These are phyloP conservation scores for Cylas formicarius DNA, from an alignment of 1,140 invertebrate species.

Conservation along the genomic window DNA sequence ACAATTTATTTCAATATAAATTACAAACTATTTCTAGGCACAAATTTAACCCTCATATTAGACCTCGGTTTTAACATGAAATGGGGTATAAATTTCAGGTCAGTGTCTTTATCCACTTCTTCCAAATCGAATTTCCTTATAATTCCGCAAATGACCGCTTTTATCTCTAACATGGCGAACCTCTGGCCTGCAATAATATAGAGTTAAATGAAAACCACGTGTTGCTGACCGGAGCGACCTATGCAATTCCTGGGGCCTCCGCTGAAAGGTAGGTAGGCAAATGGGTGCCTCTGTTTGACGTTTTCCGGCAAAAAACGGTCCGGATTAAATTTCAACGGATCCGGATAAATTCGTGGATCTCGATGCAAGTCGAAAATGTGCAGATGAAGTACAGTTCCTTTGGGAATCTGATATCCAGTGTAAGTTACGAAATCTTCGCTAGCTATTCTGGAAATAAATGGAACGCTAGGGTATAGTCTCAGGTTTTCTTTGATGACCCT, in stretches of 20 bases:
- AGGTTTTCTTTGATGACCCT: constrained; percentile 57
- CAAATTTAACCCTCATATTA: too few species aligned
- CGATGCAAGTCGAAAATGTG: constrained; percentile 31
- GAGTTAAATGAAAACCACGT: too few species aligned
- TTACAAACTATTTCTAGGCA: too few species aligned
- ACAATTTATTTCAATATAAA: too few species aligned
- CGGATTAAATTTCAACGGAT: constrained; percentile 61
- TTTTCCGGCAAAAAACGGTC: constrained; percentile 59
- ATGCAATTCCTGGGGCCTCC: constrained; percentile 62
- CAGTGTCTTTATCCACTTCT: too few species aligned
- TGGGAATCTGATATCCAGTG: constrained; percentile 25
- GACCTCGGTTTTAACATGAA: too few species aligned
- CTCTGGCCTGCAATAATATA: too few species aligned
- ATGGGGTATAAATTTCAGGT: too few species aligned
- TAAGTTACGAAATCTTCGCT: constrained; percentile 46
- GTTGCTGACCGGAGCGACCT: too few species aligned
- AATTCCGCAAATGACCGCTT: too few species aligned
- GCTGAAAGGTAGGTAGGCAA: constrained; percentile 58
- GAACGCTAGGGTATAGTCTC: constrained; percentile 61
- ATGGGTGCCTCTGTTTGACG: constrained; percentile 43
- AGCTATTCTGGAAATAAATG: constrained; percentile 52
- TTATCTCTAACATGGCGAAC: too few species aligned
- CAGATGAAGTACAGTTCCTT: constrained; percentile 19
- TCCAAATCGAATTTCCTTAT: too few species aligned
- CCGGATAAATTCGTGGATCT: constrained; percentile 45